Evolutionary conservation across 92 coral and sea anemone genomes (phyloP), one percentile per base, ranked within the genome.

Genomic region (Epizoanthus ramosus): DNA sequence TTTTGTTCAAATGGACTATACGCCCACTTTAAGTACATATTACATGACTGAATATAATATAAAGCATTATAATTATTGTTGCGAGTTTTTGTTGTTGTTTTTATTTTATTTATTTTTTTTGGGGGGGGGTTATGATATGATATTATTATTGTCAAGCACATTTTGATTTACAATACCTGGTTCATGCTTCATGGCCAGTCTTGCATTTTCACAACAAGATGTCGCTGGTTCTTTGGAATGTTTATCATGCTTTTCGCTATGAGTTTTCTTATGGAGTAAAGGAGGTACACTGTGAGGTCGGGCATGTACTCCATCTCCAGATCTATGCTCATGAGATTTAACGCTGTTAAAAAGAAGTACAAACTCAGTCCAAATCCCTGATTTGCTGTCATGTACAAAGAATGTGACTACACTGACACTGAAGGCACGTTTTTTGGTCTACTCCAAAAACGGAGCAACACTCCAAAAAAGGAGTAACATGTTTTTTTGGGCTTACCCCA

Each of bases 131-230:
- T n/a, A n/a, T n/a, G n/a, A n/a, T n/a, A n/a, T n/a, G n/a, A n/a
- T n/a, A n/a, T n/a, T n/a, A n/a, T n/a, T 37, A 37, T 37, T 37
- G 43, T 37, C 43, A 37, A 68, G 37, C 19, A 13, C 33, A 39
- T 22, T 37, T 37, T 37, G 43, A 37, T 3, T 25, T 8, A 39
- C 39, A 25, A 19, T 74, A 74, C 79, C 79, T 4, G 35, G 79
- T 45, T 74, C 15, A 23, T 56, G 45, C 18, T 74, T 54, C 16
- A 43, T 56, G 79, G 45, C 39, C 60, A 25, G 79, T n/a, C 63
- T 74, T 25, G 79, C 79, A 74, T 14, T 74, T 25, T 74, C 79
- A 24, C 79, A 74, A 28, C 79, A 74, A 5, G 43, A 53, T 16
- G 17, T 53, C 0, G 79, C 10, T 31, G 65, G 47, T 31, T 74